phyloP scores from a whole-genome alignment of 2,797 vertebrate genomes.

The Loriculus beryllinus region DNA sequence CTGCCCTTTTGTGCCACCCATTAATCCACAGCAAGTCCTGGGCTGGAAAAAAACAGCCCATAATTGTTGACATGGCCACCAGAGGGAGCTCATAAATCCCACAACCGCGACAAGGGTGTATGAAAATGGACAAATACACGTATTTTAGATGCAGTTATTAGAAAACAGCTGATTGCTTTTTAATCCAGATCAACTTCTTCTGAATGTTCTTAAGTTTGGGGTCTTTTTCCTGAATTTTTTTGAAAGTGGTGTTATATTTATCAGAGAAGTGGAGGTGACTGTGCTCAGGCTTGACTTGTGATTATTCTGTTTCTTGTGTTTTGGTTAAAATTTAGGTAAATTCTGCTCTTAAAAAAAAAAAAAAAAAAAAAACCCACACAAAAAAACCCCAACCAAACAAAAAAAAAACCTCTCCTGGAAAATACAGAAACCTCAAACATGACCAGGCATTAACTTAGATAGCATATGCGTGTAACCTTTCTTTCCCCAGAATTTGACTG shows the following conservation, averaged over 20 bases:
- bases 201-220: neutral
- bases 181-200: neutral
- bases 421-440: neutral
- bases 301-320: neutral
- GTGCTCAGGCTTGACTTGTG: neutral
- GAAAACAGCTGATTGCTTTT: neutral
- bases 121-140: neutral
- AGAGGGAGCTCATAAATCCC: slow-evolving; percentile 45
- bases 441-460: neutral
- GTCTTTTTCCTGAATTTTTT: neutral
- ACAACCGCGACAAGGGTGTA: neutral
- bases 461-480: neutral
- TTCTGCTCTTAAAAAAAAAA: neutral
- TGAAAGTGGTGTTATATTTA: neutral
- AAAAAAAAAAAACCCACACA: too few species aligned
- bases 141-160: neutral
- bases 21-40: neutral
- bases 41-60: neutral
- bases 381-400: neutral
- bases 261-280: neutral
- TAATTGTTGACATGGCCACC: neutral
- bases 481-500: neutral
- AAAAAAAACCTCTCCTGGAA: neutral
- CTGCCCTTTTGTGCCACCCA: neutral
- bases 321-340: neutral